Evolutionary conservation across 2,888 invertebrate species (phyloP).

Genomic region (Falcaria lacertinaria): DNA sequence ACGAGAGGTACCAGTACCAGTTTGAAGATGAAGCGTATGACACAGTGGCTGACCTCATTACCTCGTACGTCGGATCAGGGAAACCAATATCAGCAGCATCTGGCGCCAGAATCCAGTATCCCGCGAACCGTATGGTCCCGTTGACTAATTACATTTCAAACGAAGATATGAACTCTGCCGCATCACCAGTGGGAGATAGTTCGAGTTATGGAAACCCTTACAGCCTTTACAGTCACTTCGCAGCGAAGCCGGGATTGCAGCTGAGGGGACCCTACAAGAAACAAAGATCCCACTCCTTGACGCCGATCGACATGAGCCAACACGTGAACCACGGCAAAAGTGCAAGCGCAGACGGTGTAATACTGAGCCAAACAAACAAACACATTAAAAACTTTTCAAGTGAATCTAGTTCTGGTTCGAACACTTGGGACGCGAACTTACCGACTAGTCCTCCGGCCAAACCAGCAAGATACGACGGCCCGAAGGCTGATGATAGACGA

Average conservation of each 20-base stretch:
- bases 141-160: slow-evolving; percentile 82
- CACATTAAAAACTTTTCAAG: slow-evolving; percentile 64
- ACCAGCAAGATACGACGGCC: slow-evolving; percentile 75
- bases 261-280: slow-evolving; percentile 63
- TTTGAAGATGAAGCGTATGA: slow-evolving; percentile 97
- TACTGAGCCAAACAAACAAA: slow-evolving; percentile 72
- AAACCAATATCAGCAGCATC: slow-evolving; percentile 93
- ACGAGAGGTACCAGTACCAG: slow-evolving; percentile 94
- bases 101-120: slow-evolving; percentile 91
- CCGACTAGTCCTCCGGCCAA: slow-evolving; percentile 82
- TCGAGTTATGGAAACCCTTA: slow-evolving; percentile 61
- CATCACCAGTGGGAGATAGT: slow-evolving; percentile 54
- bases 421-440: slow-evolving; percentile 73
- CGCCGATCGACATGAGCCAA: slow-evolving; percentile 80
- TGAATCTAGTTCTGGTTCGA: slow-evolving; percentile 71
- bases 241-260: slow-evolving; percentile 62
- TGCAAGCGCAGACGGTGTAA: slow-evolving; percentile 85
- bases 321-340: slow-evolving; percentile 79
- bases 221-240: slow-evolving; percentile 72
- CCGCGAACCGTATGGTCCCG: slow-evolving; percentile 90
- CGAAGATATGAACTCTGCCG: slow-evolving; percentile 52
- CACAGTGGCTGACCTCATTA: slow-evolving; percentile 95
- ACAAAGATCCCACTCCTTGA: slow-evolving; percentile 89
- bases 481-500: slow-evolving; percentile 81
- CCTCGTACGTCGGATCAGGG: slow-evolving; percentile 94